These are phyloP conservation scores for Hormaphis cornu DNA, from an alignment of 1,140 invertebrate genomes.

Conservation along the genomic window DNA sequence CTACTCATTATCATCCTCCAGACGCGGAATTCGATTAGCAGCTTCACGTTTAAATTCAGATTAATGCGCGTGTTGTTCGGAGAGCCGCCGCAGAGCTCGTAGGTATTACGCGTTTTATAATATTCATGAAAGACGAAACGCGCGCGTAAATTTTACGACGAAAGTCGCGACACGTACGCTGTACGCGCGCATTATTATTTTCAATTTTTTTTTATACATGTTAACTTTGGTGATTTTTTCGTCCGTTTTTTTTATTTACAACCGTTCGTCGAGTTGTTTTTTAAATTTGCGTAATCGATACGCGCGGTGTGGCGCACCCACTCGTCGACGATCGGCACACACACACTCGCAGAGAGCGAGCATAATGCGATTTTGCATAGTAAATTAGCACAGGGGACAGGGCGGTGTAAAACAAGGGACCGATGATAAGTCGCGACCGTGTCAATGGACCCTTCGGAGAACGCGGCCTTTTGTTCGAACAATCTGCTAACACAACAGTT, in stretches of 20 bases:
- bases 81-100: too few relatives aligned
- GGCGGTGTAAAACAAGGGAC: not conserved
- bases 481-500: slow-evolving; percentile 25
- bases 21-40: slow-evolving; percentile 8
- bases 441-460: not conserved
- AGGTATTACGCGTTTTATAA: too few relatives aligned
- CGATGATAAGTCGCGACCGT: not conserved
- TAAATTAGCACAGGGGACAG: slow-evolving; percentile 16
- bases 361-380: not conserved
- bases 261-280: too few relatives aligned
- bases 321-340: too few relatives aligned
- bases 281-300: slow-evolving; percentile 11
- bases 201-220: too few relatives aligned
- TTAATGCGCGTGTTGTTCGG: slow-evolving; percentile 9
- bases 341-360: too few relatives aligned
- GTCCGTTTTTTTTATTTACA: too few relatives aligned
- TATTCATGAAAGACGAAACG: not conserved
- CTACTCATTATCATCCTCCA: slow-evolving; percentile 25
- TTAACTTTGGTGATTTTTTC: too few relatives aligned
- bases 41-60: slow-evolving; percentile 12
- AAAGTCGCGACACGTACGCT: too few relatives aligned
- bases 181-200: too few relatives aligned
- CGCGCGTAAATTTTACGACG: not conserved
- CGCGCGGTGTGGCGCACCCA: not conserved
- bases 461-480: slow-evolving; percentile 5